Conservation (phyloP, 2,797 vertebrate genomes). For the Parauchenoglanis punctatus region DNA sequence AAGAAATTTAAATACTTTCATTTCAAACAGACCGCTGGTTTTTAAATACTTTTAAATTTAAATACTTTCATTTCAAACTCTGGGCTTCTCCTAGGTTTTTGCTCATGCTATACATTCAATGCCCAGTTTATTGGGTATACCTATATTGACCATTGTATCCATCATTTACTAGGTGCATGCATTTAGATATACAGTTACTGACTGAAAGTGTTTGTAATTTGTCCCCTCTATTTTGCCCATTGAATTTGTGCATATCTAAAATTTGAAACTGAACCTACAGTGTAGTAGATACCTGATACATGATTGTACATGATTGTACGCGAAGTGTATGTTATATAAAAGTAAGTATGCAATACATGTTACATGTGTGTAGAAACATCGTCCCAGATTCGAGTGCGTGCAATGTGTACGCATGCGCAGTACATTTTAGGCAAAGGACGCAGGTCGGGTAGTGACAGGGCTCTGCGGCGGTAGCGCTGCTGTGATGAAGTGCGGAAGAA, state of each 20-base stretch:
- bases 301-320: too few species aligned
- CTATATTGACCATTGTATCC: not conserved
- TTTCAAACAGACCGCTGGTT: not conserved
- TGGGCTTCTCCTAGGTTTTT: not conserved
- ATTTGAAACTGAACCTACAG: not conserved
- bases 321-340: not conserved
- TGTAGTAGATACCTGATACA: not conserved
- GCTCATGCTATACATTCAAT: not conserved
- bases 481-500: slow-evolving; percentile 68
- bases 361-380: not conserved
- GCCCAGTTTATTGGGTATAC: not conserved
- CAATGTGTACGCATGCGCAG: slow-evolving; percentile 22
- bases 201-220: not conserved
- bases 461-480: slow-evolving; percentile 1
- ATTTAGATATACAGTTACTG: not conserved
- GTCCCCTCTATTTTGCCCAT: not conserved
- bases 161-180: not conserved
- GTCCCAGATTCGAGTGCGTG: not conserved
- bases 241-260: not conserved
- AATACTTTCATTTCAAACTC: not conserved
- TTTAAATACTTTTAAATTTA: too few species aligned
- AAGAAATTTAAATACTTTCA: not conserved
- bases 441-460: slow-evolving; percentile 32
- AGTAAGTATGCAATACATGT: not conserved
- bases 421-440: not conserved